Evolutionary conservation across 2,797 vertebrate genomes (phyloP), one percentile per base, ranked within the genome.

Genomic region (Neopelma chrysocephalum): DNA sequence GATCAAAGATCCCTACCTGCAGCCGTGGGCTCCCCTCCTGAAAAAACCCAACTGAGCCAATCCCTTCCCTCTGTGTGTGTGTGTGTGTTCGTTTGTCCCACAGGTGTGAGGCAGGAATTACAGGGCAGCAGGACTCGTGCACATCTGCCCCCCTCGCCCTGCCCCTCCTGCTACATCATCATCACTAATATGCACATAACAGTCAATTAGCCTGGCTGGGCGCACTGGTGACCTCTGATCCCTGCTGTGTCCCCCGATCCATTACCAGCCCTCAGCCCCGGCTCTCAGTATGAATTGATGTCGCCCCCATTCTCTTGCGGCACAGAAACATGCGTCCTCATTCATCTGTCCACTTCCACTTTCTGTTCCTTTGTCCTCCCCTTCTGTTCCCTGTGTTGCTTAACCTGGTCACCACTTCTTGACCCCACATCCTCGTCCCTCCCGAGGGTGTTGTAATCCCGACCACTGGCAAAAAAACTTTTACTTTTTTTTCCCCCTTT

Each of bases 271-370:
- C 96, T 83, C 73, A 38, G 65, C 98, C 98, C 98, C 95, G 95
- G 98, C 98, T 98, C 99, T 97, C 99, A 98, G 99, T 99, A 98
- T 98, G 99, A 99, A 97, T 98, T 98, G 98, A 98, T 99, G 99
- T 99, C 98, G 96, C 97, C 87, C 64, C 98, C 98, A 99, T 99
- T 99, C 99, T 99, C 98, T 97, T 97, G 97, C 65, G 89, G 95
- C 98, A 97, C 96, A 98, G 98, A 98, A 99, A 99, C 99, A 99
- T 97, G 98, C 98, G 97, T 98, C 97, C 97, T 95, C 98, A 98
- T 99, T 99, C 98, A 98, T 95, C 95, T 97, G 81, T 95, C 97
- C 96, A 97, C 98, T 98, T 99, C 98, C 98, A 98, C 98, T 98
- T 98, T 99, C 98, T 98, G 98, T 98, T 98, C 98, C 97, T 98